Base-by-base conservation (phyloP, 2,797 vertebrate species). In the Tolypeutes matacus region DNA sequence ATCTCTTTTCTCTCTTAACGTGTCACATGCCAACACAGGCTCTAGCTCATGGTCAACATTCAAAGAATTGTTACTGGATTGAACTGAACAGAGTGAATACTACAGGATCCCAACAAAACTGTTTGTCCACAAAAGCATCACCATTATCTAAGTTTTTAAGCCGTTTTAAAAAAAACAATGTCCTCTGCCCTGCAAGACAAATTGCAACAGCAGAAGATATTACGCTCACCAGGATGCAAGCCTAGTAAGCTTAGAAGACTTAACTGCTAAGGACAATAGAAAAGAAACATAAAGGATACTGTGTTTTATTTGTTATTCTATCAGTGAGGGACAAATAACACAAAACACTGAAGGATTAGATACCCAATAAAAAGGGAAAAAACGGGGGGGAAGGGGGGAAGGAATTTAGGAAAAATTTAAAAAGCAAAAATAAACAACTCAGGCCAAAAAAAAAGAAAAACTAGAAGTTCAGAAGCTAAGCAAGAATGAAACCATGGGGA, bases 211-310 rank as follows among this genome's bases (percentile, higher is more conserved):
- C 29, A 27, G 12, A 75, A 23, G n/a, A 51, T 14, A 25, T 23
- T 46, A 13, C 64, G 18, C 49, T 62, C 56, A 15, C 69, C 42
- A 14, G 56, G 23, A 75, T 23, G 65, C 23, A 21, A 36, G 39
- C 2, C 62, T 4, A 25, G 42, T 1, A n/a, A 46, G 62, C 11
- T 46, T 39, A n/a, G 51, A 39, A 39, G n/a, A 58, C 21, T 17
- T 34, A 46, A 27, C n/a, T 49, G 31, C 17, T 17, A 27, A 36
- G 29, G 29, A 20, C 10, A 2, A n/a, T 0, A 31, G 14, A 17
- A 65, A 20, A 82, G 42, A 78, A 58, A 25, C 4, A 34, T 18
- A 7, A 31, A 53, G 21, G 20, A 34, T 5, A n/a, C 12, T 1
- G 39, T 7, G 6, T 25, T 27, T 21, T n/a, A 21, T n/a, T 49